Percentiles rank a stretch among this genome's conserved stretches.
These are phyloP conservation scores for Fukomys damarensis DNA, from an alignment of 2,113 vertebrate genomes.

Conservation along the genomic window DNA sequence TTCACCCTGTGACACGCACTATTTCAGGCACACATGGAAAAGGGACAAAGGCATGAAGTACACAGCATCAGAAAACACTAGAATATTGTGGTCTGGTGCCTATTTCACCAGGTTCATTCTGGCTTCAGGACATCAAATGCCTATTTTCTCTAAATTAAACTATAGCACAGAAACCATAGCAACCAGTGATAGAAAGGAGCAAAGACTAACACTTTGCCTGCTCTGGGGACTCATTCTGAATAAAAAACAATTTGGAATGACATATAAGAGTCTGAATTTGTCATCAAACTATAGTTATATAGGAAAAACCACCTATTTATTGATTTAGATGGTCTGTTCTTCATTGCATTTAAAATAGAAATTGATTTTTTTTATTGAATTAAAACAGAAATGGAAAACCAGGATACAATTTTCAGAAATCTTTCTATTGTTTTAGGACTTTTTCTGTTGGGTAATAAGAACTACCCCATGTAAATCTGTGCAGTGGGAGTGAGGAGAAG, in stretches of 20 bases:
- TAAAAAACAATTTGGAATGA: not conserved
- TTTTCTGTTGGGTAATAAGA: not conserved
- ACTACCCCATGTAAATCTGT: not conserved
- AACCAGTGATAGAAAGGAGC: not conserved
- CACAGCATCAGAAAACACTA: not conserved
- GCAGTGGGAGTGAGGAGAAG: not conserved
- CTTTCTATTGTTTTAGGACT: not conserved
- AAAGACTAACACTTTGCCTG: not conserved
- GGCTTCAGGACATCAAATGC: not conserved
- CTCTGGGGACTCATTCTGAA: not conserved
- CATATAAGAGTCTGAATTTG: not conserved
- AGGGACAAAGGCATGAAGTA: not conserved
- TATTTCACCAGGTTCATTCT: not conserved
- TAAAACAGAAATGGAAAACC: slow-evolving; percentile 21
- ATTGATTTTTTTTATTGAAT: not conserved
- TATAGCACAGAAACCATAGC: not conserved
- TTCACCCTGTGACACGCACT: not conserved
- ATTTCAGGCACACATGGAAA: not conserved
- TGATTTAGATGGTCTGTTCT: slow-evolving; percentile 28
- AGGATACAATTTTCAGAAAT: not conserved
- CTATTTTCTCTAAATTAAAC: slow-evolving; percentile 19
- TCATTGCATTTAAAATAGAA: not conserved
- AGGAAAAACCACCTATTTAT: not conserved
- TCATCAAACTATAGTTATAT: not conserved
- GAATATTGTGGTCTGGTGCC: not conserved